These are phyloP conservation scores for Eubasilissa regina DNA, from an alignment of 1,140 invertebrate species.

Conservation along the genomic window DNA sequence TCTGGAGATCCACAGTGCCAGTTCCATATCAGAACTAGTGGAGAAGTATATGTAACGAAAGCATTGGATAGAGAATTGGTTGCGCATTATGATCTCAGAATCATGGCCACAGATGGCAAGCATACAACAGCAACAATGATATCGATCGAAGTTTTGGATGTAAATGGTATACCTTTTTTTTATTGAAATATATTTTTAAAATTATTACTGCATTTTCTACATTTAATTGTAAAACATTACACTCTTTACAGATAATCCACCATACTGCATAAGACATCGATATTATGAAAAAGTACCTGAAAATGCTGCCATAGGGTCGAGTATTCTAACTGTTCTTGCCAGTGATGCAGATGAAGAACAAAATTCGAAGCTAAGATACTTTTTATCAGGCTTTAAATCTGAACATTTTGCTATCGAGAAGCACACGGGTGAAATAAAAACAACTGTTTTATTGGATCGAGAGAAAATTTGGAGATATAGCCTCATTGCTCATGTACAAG, in stretches of 20 bases:
- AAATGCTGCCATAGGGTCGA: slow-evolving; percentile 79
- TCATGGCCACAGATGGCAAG: slow-evolving; percentile 86
- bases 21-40: slow-evolving; percentile 81
- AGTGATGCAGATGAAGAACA: slow-evolving; percentile 84
- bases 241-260: slow-evolving; percentile 75
- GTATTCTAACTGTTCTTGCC: slow-evolving; percentile 80
- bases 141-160: slow-evolving; percentile 81
- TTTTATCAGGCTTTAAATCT: slow-evolving; percentile 80
- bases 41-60: slow-evolving; percentile 83
- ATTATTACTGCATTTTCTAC: neutral
- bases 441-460: slow-evolving; percentile 80
- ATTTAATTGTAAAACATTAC: neutral
- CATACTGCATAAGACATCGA: slow-evolving; percentile 80
- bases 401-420: slow-evolving; percentile 84
- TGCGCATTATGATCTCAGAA: slow-evolving; percentile 76
- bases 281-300: slow-evolving; percentile 81
- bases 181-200: too few relatives aligned
- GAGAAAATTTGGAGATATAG: slow-evolving; percentile 79
- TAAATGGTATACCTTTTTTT: slow-evolving; percentile 82
- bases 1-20: slow-evolving; percentile 80
- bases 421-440: slow-evolving; percentile 78
- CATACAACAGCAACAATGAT: slow-evolving; percentile 80
- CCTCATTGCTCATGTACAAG: slow-evolving; percentile 83
- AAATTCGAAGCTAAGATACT: slow-evolving; percentile 82
- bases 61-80: slow-evolving; percentile 80